Evolutionary conservation across 1,140 invertebrate genomes (phyloP).

Genomic region (Branchinecta lynchi): DNA sequence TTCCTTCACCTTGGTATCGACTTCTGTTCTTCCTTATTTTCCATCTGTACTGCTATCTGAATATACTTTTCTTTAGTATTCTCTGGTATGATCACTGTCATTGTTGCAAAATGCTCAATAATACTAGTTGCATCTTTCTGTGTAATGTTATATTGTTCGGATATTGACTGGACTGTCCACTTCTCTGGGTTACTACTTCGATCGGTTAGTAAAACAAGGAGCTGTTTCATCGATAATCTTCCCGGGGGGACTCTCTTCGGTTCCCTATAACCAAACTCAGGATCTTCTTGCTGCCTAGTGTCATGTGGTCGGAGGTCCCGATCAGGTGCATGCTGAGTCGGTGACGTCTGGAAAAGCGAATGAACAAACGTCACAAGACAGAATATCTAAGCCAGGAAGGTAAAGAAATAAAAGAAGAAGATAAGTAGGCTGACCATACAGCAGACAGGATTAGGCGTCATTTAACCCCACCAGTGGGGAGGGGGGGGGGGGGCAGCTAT

Average conservation of each 20-base stretch:
- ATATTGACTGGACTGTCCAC: background rate
- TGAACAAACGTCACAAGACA: no score
- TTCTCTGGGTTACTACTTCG: background rate
- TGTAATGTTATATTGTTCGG: background rate
- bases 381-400: no score
- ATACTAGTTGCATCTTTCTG: background rate
- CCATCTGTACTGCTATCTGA: background rate
- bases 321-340: background rate
- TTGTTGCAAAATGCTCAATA: background rate
- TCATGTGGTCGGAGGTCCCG: background rate
- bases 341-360: background rate
- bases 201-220: background rate
- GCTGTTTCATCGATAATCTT: background rate
- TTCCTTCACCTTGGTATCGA: no score
- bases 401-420: no score
- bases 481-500: no score
- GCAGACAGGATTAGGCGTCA: no score
- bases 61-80: background rate
- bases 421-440: no score
- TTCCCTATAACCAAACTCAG: background rate
- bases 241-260: background rate
- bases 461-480: no score
- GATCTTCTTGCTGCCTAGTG: background rate
- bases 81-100: background rate
- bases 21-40: no score